Percentiles rank a stretch among this genome's conserved stretches.
phyloP scores from a whole-genome alignment of 1,140 invertebrate genomes.

The Bombus difficillimus region DNA sequence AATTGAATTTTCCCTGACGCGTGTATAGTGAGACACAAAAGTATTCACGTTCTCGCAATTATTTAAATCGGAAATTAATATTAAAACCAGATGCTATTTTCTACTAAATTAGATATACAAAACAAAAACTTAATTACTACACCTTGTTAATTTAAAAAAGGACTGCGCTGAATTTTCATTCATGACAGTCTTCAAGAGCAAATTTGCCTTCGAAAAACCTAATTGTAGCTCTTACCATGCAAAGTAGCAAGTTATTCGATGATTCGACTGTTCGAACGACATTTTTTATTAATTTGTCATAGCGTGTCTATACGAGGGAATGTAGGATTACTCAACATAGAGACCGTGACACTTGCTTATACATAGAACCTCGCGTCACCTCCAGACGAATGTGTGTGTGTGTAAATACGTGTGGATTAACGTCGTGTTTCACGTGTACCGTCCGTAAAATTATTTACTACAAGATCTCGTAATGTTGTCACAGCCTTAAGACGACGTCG shows the following conservation, averaged over 20 bases:
- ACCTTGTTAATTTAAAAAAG: no score
- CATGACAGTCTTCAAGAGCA: no score
- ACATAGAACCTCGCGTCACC: background rate
- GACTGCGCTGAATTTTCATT: no score
- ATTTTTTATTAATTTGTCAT: background rate
- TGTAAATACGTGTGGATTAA: constrained; percentile 11
- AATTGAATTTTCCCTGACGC: background rate
- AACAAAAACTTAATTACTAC: no score
- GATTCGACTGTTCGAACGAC: background rate
- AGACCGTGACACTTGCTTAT: constrained; percentile 29
- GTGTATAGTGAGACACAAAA: background rate
- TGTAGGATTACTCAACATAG: constrained; percentile 11
- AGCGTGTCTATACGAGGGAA: background rate
- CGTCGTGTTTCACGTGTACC: constrained; percentile 12
- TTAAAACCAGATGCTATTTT: no score
- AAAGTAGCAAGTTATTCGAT: background rate
- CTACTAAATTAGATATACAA: no score
- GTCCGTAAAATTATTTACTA: constrained; percentile 28
- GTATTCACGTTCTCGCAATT: no score
- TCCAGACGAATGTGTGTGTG: no score
- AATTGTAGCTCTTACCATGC: background rate
- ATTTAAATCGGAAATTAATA: no score
- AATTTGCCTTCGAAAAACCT: background rate
- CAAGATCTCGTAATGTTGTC: background rate
- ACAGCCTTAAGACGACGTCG: background rate